Evolutionary conservation across 2,888 invertebrate genomes (phyloP).

Genomic region (Lacanobia wlatinum): DNA sequence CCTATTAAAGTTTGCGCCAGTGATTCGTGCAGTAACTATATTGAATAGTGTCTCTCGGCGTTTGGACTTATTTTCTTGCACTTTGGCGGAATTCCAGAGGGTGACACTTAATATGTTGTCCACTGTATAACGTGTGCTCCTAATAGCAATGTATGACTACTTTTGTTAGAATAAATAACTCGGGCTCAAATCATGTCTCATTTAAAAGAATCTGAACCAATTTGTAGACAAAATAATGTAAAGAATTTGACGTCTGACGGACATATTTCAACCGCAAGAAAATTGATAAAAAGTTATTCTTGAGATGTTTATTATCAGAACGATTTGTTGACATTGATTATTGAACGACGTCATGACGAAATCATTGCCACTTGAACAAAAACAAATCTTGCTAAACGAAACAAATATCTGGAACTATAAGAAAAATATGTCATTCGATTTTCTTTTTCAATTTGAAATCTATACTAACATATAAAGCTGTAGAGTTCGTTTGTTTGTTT

Average conservation of each 20-base stretch:
- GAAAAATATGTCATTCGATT: slow-evolving; percentile 7
- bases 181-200: too few relatives aligned
- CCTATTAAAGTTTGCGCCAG: too few relatives aligned
- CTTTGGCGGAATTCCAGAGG: too few relatives aligned
- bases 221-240: background rate
- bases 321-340: slow-evolving; percentile 56
- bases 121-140: too few relatives aligned
- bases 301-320: slow-evolving; percentile 46
- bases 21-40: too few relatives aligned
- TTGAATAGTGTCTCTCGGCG: too few relatives aligned
- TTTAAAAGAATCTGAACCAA: background rate
- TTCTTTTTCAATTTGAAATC: background rate
- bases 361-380: slow-evolving; percentile 47
- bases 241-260: slow-evolving; percentile 6
- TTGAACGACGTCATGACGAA: slow-evolving; percentile 36
- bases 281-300: slow-evolving; percentile 58
- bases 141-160: too few relatives aligned
- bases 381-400: slow-evolving; percentile 14
- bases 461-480: too few relatives aligned
- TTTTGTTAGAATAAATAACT: too few relatives aligned
- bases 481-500: too few relatives aligned
- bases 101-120: too few relatives aligned
- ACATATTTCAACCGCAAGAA: slow-evolving; percentile 10
- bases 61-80: too few relatives aligned
- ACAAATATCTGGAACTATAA: background rate